Conservation (phyloP, 2,888 invertebrate species). For the Cataglyphis livida region DNA sequence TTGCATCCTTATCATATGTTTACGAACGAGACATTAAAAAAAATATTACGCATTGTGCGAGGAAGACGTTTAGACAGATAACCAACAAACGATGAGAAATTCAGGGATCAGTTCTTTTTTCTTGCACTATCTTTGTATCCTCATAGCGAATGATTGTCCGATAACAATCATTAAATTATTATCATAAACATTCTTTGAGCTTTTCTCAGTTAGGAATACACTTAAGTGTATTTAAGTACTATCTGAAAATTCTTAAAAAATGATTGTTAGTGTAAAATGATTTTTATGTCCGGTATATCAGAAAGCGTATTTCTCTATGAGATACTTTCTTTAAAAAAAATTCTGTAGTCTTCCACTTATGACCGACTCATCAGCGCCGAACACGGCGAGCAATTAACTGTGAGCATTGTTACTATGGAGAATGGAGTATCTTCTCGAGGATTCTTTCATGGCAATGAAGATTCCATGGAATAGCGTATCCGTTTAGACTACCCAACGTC, state of each 20-base stretch:
- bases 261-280: background rate
- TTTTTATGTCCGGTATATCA: background rate
- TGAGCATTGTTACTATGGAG: constrained; percentile 22
- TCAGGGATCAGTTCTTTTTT: constrained; percentile 6
- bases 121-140: background rate
- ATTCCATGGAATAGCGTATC: constrained; percentile 39
- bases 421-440: background rate
- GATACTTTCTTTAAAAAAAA: background rate
- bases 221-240: background rate
- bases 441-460: constrained; percentile 26
- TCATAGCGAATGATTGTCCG: background rate
- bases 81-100: constrained; percentile 6
- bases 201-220: background rate
- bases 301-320: background rate
- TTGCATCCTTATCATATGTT: constrained; percentile 23
- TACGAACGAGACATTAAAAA: constrained; percentile 19
- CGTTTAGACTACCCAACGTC: constrained; percentile 60
- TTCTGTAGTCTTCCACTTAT: background rate
- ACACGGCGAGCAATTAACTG: constrained; percentile 28
- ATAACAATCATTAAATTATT: constrained; percentile 14
- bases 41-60: background rate
- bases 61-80: background rate
- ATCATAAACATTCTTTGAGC: background rate
- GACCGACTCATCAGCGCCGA: background rate
- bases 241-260: background rate